These are phyloP conservation scores for Cryptus viduatorius DNA, from an alignment of 2,888 invertebrate genomes.

Conservation along the genomic window DNA sequence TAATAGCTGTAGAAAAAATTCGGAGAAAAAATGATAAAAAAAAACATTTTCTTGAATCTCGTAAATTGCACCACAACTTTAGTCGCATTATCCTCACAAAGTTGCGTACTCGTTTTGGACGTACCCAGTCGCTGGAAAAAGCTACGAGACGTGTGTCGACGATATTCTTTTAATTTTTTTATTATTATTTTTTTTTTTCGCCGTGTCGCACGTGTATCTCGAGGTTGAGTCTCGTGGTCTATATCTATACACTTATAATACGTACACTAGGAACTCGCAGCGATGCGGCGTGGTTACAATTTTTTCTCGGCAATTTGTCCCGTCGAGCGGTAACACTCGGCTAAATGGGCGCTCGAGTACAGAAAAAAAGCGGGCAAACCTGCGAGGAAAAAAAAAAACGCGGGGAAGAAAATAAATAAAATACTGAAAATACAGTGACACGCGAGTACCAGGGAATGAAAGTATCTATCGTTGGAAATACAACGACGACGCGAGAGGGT, in stretches of 20 bases:
- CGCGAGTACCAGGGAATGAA: conserved; percentile 56
- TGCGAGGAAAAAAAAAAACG: conserved; percentile 31
- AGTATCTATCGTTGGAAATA: conserved; percentile 65
- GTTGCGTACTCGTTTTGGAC: conserved; percentile 3
- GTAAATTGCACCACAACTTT: conserved; percentile 12
- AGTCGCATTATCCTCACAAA: conserved; percentile 8
- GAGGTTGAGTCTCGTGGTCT: neutral
- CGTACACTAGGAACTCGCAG: conserved; percentile 31
- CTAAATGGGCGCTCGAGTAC: conserved; percentile 65
- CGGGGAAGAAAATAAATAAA: conserved; percentile 34
- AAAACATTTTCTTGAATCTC: conserved; percentile 8
- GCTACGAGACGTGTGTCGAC: conserved; percentile 17
- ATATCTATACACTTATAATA: conserved; percentile 12
- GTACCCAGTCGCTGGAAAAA: neutral
- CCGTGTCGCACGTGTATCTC: conserved; percentile 14
- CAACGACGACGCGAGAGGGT: conserved; percentile 43
- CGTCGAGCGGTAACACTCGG: conserved; percentile 68
- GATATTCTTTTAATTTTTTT: conserved; percentile 34
- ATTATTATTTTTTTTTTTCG: conserved; percentile 10
- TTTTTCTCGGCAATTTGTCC: conserved; percentile 71
- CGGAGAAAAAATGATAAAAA: too few relatives aligned
- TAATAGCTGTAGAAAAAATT: neutral
- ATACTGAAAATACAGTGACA: conserved; percentile 40
- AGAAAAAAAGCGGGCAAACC: conserved; percentile 9
- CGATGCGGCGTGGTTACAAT: conserved; percentile 65